A percentile compares a stretch with the other conserved stretches of the same genome.
Conservation (phyloP, 1,140 invertebrate species). For the Micrasema longulum region DNA sequence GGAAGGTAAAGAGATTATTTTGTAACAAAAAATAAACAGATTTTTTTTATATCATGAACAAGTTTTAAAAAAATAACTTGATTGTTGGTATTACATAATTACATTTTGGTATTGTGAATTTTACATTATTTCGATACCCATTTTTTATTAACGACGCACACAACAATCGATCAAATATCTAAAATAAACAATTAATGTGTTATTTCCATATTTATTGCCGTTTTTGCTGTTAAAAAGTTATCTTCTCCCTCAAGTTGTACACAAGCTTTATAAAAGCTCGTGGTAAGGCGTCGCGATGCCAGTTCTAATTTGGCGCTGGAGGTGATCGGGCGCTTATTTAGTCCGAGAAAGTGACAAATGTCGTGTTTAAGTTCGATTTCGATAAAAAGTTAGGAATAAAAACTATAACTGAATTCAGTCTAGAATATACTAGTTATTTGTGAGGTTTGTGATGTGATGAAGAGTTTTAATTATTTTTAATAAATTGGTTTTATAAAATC, state of each 20-base stretch:
- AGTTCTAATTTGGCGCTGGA: constrained; percentile 16
- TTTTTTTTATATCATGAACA: no score
- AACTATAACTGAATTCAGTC: not conserved
- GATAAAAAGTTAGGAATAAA: not conserved
- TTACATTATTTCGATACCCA: no score
- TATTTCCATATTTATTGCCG: no score
- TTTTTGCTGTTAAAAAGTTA: constrained; percentile 17
- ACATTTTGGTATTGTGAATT: no score
- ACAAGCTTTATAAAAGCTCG: constrained; percentile 4
- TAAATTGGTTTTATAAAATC: not conserved
- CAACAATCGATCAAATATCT: no score
- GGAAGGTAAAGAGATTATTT: no score
- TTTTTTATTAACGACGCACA: no score
- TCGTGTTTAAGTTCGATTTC: constrained; percentile 20
- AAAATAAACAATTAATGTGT: no score
- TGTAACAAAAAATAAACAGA: no score
- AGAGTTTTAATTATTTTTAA: not conserved
- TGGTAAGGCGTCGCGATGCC: constrained; percentile 12
- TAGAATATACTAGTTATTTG: not conserved
- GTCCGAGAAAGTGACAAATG: not conserved
- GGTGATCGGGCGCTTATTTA: constrained; percentile 13
- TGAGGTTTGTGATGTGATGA: not conserved
- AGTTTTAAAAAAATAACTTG: no score
- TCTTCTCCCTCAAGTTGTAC: not conserved
- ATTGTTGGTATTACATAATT: no score